These are phyloP conservation scores for Zeus faber DNA, from an alignment of 2,113 vertebrate species.

Conservation along the genomic window DNA sequence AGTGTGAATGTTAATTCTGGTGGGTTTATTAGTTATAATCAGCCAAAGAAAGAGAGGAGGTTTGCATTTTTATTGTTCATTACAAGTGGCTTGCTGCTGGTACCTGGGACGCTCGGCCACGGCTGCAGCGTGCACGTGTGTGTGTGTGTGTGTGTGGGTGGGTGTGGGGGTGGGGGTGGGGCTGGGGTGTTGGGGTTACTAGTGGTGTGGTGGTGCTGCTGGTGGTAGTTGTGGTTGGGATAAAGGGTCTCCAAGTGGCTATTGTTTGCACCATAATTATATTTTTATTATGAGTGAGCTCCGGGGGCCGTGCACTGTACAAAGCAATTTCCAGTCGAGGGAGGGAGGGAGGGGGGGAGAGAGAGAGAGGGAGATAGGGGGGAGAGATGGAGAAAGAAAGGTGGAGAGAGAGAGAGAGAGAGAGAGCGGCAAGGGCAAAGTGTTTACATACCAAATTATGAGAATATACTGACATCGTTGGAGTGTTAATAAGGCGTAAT, in stretches of 20 bases:
- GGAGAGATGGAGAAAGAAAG: neutral
- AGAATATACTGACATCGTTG: slow-evolving; percentile 80
- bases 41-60: slow-evolving; percentile 59
- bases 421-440: slow-evolving; percentile 73
- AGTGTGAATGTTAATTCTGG: slow-evolving; percentile 83
- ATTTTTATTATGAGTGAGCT: slow-evolving; percentile 78
- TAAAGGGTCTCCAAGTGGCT: slow-evolving; percentile 56
- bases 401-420: slow-evolving; percentile 17
- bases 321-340: slow-evolving; percentile 71
- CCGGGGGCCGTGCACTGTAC: slow-evolving; percentile 65
- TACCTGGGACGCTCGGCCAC: slow-evolving; percentile 56
- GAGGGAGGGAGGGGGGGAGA: slow-evolving; percentile 66
- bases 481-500: slow-evolving; percentile 81
- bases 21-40: slow-evolving; percentile 82
- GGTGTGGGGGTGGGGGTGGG: neutral
- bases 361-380: slow-evolving; percentile 37
- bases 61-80: slow-evolving; percentile 77
- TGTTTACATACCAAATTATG: slow-evolving; percentile 83
- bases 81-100: slow-evolving; percentile 64
- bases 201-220: neutral
- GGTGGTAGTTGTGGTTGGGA: slow-evolving; percentile 4
- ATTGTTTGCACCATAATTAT: slow-evolving; percentile 79
- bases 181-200: neutral
- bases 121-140: slow-evolving; percentile 11
- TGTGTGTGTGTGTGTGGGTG: slow-evolving; percentile 1